These are phyloP conservation scores for Anguilla megastoma DNA, from an alignment of 2,797 vertebrate genomes.

Conservation along the genomic window DNA sequence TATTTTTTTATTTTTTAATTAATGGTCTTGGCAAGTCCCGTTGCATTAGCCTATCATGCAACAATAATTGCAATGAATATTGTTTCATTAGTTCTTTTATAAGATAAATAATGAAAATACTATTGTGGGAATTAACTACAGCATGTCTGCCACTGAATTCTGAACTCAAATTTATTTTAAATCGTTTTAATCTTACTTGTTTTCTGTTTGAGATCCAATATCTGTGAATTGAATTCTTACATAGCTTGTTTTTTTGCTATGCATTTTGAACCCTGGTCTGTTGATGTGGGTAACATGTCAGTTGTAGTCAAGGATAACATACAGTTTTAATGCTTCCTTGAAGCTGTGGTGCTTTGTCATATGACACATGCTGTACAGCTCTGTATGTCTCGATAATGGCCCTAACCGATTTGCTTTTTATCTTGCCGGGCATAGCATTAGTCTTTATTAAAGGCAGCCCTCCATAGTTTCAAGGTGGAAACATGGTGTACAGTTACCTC, in stretches of 20 bases:
- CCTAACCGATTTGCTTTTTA: not conserved
- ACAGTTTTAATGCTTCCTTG: not conserved
- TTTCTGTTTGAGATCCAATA: not conserved
- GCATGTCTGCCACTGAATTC: not conserved
- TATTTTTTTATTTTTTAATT: not conserved
- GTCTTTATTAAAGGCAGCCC: not conserved
- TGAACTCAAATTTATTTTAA: not conserved
- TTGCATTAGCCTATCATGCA: not conserved
- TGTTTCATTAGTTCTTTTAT: not conserved
- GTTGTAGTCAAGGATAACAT: not conserved
- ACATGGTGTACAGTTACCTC: too few species aligned
- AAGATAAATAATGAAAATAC: not conserved
- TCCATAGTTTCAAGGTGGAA: too few species aligned
- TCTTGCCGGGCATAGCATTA: not conserved
- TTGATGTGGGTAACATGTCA: not conserved
- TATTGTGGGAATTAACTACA: not conserved
- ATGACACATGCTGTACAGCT: not conserved
- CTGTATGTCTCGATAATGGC: constrained; percentile 1
- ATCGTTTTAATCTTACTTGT: not conserved
- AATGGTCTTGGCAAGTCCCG: not conserved
- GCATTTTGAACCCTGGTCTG: not conserved
- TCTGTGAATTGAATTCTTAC: not conserved
- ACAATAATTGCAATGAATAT: not conserved
- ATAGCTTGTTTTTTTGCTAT: not conserved
- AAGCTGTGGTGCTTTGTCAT: not conserved